Base-by-base conservation (phyloP, 2,113 vertebrate genomes). In the Ondatra zibethicus region DNA sequence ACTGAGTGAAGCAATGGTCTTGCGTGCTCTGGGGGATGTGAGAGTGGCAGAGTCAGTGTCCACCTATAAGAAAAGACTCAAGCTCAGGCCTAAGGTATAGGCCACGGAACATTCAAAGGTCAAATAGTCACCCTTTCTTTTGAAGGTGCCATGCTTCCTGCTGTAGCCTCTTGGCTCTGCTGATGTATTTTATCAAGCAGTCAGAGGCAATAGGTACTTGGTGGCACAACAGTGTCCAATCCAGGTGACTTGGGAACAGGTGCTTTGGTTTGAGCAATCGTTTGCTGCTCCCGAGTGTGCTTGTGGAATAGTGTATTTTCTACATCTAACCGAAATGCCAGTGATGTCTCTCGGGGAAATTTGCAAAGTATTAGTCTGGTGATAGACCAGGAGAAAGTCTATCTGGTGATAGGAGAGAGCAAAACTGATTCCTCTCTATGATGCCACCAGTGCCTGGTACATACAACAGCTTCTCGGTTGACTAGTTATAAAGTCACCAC, bases 371-470 rank as follows among this genome's bases (percentile, higher is more conserved):
- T 42, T 66, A 39, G 85, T 16, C 55, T 29, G 7, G 16, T 66
- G 21, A 4, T 29, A 70, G 72, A 80, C n/a, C n/a, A n/a, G n/a
- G n/a, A n/a, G n/a, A n/a, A n/a, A n/a, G n/a, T n/a, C n/a, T n/a
- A n/a, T n/a, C n/a, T n/a, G n/a, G n/a, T 1, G 7, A 29, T 0
- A 33, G 25, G 27, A 25, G 36, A 17, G 13, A 25, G 4, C 39
- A n/a, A 61, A 70, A 19, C 27, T 13, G 10, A 52, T 2, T 61
- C 61, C 58, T 45, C 55, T 19, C 39, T 21, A 3, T 65, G n/a
- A 7, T 0, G 6, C 5, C 7, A 45, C 6, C n/a, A 5, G 16
- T 23, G 58, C 58, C 19, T 0, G 3, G 17, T 25, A 17, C 11
- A 4, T 55, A 21, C 0, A 17, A 0, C 11, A 58, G 31, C 27